These are phyloP conservation scores for Nematolebias whitei DNA, from an alignment of 2,113 vertebrate genomes.

Conservation along the genomic window DNA sequence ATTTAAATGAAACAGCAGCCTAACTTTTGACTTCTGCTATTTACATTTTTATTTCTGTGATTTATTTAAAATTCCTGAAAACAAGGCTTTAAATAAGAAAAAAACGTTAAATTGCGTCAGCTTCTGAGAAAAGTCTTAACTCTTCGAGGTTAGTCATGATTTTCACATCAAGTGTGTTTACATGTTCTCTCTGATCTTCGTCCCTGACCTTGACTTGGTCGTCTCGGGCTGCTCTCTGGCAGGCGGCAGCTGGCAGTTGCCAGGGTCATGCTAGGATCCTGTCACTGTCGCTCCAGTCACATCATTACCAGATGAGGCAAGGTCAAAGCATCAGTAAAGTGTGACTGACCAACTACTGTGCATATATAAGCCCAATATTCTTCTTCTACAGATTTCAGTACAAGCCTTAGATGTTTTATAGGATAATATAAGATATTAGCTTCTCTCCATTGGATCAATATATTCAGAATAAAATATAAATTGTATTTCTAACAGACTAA, in stretches of 20 bases:
- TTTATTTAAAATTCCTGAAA: background rate
- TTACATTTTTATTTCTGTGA: no score
- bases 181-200: slow-evolving; percentile 51
- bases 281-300: slow-evolving; percentile 57
- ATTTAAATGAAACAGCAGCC: no score
- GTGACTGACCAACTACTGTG: background rate
- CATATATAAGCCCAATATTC: background rate
- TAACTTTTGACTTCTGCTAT: no score
- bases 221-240: slow-evolving; percentile 51
- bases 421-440: no score
- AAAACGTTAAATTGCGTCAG: background rate
- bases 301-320: slow-evolving; percentile 57
- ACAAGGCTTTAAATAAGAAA: background rate
- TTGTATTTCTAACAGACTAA: no score
- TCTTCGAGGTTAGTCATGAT: slow-evolving; percentile 16
- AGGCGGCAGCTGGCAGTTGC: slow-evolving; percentile 66
- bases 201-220: slow-evolving; percentile 68
- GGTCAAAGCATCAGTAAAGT: slow-evolving; percentile 56
- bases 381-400: no score
- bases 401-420: no score
- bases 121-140: slow-evolving; percentile 2
- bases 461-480: no score
- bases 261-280: slow-evolving; percentile 70
- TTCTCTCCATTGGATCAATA: no score
- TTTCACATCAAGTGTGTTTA: slow-evolving; percentile 39